A percentile compares a stretch with the other conserved stretches of the same genome.
These are phyloP conservation scores for Macropus fuliginosus DNA, from an alignment of 2,797 vertebrate genomes.

Conservation along the genomic window DNA sequence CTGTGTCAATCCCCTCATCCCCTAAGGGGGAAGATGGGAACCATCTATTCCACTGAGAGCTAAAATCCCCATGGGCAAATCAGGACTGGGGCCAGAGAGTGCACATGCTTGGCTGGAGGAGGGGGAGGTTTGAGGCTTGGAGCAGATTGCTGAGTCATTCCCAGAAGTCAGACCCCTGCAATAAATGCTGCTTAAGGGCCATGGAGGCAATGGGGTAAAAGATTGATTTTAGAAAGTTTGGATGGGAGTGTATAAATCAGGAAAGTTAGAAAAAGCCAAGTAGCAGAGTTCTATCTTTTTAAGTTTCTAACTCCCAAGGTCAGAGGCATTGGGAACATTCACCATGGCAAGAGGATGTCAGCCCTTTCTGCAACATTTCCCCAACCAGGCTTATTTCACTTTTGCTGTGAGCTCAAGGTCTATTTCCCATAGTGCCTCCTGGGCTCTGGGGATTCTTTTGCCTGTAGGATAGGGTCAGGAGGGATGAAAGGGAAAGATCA, in stretches of 20 bases:
- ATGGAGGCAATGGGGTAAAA: slow-evolving; percentile 67
- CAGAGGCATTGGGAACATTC: slow-evolving; percentile 28
- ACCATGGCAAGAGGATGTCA: not conserved
- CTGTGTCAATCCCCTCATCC: not conserved
- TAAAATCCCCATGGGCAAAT: not conserved
- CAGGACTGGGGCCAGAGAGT: not conserved
- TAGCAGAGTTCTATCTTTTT: slow-evolving; percentile 13
- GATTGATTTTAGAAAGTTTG: slow-evolving; percentile 67
- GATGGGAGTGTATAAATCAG: slow-evolving; percentile 63
- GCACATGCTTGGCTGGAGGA: not conserved
- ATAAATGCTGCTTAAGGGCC: slow-evolving; percentile 57
- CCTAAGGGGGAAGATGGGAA: not conserved
- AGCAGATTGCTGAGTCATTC: slow-evolving; percentile 66
- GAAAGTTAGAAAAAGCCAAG: slow-evolving; percentile 51
- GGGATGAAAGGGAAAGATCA: not conserved
- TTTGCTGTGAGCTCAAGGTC: not conserved
- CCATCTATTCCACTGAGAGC: not conserved
- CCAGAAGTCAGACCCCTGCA: slow-evolving; percentile 58
- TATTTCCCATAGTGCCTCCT: not conserved
- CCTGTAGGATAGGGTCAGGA: not conserved
- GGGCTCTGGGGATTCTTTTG: not conserved
- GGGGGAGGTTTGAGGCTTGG: not conserved
- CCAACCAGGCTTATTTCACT: not conserved
- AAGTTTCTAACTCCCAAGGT: not conserved
- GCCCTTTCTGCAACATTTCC: not conserved